These are phyloP conservation scores for Homarus americanus DNA, from an alignment of 1,140 invertebrate genomes.

Conservation along the genomic window DNA sequence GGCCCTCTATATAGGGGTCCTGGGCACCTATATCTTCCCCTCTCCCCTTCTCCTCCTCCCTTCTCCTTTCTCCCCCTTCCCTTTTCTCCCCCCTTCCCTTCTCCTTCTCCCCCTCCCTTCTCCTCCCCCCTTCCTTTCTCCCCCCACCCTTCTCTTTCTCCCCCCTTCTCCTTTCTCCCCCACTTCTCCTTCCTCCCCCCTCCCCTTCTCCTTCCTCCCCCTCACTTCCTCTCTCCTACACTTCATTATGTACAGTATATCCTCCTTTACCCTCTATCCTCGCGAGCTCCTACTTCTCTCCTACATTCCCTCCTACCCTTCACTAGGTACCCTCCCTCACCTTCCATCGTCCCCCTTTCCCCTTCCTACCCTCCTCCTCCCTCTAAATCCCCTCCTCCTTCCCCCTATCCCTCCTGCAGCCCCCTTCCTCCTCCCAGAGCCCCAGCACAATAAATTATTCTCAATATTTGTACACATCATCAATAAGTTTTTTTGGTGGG, in stretches of 20 bases:
- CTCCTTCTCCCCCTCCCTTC: not conserved
- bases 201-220: not conserved
- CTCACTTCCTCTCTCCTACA: not conserved
- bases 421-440: not conserved
- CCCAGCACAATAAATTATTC: conserved; percentile 17
- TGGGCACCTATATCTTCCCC: not conserved
- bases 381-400: not conserved
- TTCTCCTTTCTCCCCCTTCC: not conserved
- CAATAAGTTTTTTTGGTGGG: conserved; percentile 21
- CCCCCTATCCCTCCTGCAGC: too few relatives aligned
- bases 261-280: not conserved
- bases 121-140: not conserved
- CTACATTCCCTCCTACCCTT: not conserved
- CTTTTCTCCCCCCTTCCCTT: not conserved
- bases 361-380: not conserved
- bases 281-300: not conserved
- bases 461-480: conserved; percentile 47
- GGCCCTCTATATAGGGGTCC: too few relatives aligned
- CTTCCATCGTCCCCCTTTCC: too few relatives aligned
- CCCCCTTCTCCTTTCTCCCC: not conserved
- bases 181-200: not conserved
- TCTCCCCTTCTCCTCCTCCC: conserved; percentile 10
- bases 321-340: not conserved
- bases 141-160: not conserved
- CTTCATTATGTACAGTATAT: not conserved